Evolutionary conservation across 2,113 vertebrate genomes (phyloP), one percentile per base, ranked within the genome.

Genomic region (Dipodomys merriami): DNA sequence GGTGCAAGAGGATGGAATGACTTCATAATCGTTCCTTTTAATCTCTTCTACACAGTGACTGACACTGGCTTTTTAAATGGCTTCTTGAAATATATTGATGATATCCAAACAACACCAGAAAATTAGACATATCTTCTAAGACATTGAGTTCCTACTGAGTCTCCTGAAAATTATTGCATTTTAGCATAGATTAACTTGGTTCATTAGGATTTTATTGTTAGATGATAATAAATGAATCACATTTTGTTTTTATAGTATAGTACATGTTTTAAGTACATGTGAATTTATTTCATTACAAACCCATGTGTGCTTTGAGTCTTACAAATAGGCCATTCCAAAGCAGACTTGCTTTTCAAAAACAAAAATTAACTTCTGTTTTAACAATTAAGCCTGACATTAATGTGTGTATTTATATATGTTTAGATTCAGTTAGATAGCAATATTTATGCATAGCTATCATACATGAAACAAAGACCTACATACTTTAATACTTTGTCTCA

Each of bases 21-120:
- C 86, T 88, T 86, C 81, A 95, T 29, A 91, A 68, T 77, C 80
- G 65, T 65, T 65, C 87, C 57, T 83, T 73, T 78, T 68, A 83
- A 49, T 53, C 69, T 90, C 64, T 69, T 69, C 83, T 65, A 73
- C 60, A 86, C 62, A 91, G 35, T 49, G n/a, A 77, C 73, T 18
- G 9, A 62, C 39, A 93, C 69, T 65, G 62, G 30, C 15, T 88
- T 95, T 88, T 87, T 15, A 78, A 94, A 62, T 64, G 62, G 7
- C 23, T 74, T 95, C 88, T 90, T 9, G 71, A 91, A 62, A 33
- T 22, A 71, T 16, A 69, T 69, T 10, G 10, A 65, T 67, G 77
- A 20, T 46, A 85, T 35, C 44, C 88, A 94, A 95, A 73, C 67
- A 92, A 93, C 60, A 35, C 76, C 82, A 49, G 83, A 57, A 57